Evolutionary conservation across 1,140 invertebrate species (phyloP), one percentile per base, ranked within the genome.

Genomic region (Bombus affinis): DNA sequence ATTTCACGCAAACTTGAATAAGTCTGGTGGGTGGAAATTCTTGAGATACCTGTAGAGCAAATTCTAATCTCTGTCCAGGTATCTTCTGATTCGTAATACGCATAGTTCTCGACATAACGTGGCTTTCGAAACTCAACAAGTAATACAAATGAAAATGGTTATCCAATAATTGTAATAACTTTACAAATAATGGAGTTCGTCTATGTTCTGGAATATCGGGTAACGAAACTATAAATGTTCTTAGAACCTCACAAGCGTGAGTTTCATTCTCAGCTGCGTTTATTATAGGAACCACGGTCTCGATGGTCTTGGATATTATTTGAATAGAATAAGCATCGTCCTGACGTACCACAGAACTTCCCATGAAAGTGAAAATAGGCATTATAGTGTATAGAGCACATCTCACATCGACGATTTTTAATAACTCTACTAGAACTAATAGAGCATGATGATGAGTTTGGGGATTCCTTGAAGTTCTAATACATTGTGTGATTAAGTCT

Each of bases 321-420:
- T 99, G 98, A 92, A 99, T 98, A 90, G 98, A 99, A 93, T 99
- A 99, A 1, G 97, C 97, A 93, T 99, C 98, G 93, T 99, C 98
- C 89, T 98, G 98, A 32, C 98, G 96, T 1, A 99, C 94, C 37
- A 99, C 97, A 1, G 98, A 98, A 9, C 97, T 98, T 22, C 98
- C 98, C 96, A 99, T 98, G 91, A 99, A 99, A 0, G 98, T 99
- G 93, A 99, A 99, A 87, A 99, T 98, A 44, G 98, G 97, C 97
- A 99, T 99, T 2, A 99, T 97, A 91, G 98, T 98, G 92, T 98
- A 97, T 22, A 99, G 94, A 10, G 99, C 98, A 94, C 97, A 96
- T 74, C 98, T 97, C 0, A 98, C 97, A 76, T 98, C 96, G 0
- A 97, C 97, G 0, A 93, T 74, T 70, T 93, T 95, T 57, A 95